Evolutionary conservation across 2,797 vertebrate species (phyloP).

Genomic region (Eremophila alpestris): DNA sequence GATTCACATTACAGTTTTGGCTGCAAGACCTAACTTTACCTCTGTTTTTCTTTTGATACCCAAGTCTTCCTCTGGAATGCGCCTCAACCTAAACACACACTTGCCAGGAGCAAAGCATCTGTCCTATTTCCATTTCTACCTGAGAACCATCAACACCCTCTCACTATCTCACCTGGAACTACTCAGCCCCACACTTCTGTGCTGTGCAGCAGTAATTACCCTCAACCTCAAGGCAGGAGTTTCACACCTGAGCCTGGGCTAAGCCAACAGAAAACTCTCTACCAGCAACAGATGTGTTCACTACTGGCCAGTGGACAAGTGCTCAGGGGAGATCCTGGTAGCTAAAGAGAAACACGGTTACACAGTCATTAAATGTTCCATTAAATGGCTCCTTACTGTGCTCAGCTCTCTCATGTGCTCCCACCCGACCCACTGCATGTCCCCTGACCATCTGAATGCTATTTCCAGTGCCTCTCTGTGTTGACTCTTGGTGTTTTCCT

Average conservation of each 20-base stretch:
- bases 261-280: conserved; percentile 11
- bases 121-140: neutral
- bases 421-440: neutral
- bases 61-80: neutral
- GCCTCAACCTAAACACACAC: neutral
- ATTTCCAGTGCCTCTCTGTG: neutral
- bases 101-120: neutral
- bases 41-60: neutral
- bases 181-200: conserved; percentile 16
- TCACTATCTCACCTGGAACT: neutral
- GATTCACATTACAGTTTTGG: neutral
- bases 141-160: neutral
- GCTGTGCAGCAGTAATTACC: neutral
- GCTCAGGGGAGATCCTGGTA: neutral
- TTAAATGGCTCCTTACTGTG: neutral
- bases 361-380: neutral
- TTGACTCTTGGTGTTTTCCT: conserved; percentile 39
- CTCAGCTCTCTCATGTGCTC: neutral
- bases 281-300: neutral
- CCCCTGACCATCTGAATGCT: neutral
- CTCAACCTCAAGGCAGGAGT: neutral
- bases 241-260: neutral
- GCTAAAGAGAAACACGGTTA: neutral
- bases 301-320: neutral
- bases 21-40: neutral